phyloP scores from a whole-genome alignment of 2,888 invertebrate genomes.

The Drosophila neotestacea region DNA sequence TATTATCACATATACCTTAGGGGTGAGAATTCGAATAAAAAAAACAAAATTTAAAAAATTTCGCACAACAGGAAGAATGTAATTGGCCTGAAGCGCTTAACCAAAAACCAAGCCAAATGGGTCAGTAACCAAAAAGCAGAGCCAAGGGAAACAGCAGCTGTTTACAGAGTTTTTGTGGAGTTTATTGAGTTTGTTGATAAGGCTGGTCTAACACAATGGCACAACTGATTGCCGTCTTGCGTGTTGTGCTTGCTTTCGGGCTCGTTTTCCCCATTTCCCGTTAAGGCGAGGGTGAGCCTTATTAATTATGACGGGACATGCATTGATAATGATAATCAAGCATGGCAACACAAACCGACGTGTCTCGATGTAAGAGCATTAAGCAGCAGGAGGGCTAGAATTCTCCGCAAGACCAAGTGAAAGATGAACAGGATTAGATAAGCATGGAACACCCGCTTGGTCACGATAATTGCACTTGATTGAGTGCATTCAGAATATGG shows the following conservation, averaged over 20 bases:
- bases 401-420: conserved; percentile 1
- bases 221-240: conserved; percentile 72
- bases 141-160: conserved; percentile 54
- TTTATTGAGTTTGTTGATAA: conserved; percentile 41
- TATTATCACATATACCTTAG: conserved; percentile 42
- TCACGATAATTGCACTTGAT: conserved; percentile 61
- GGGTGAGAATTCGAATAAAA: conserved; percentile 35
- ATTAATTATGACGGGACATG: conserved; percentile 75
- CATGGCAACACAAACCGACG: conserved; percentile 23
- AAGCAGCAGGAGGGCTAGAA: conserved; percentile 31
- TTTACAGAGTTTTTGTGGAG: conserved; percentile 32
- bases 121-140: conserved; percentile 26
- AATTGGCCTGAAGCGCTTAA: conserved; percentile 68
- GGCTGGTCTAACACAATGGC: conserved; percentile 16
- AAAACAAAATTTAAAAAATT: conserved; percentile 33
- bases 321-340: conserved; percentile 64
- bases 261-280: conserved; percentile 7
- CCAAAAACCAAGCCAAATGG: conserved; percentile 46
- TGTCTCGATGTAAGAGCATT: conserved; percentile 18
- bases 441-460: conserved; percentile 26
- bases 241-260: conserved; percentile 32
- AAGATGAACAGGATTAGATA: conserved; percentile 39
- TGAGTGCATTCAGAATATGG: conserved; percentile 40
- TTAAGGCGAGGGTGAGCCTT: conserved; percentile 60
- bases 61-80: conserved; percentile 70